phyloP scores from a whole-genome alignment of 1,140 invertebrate species.

The Scylla paramamosain region DNA sequence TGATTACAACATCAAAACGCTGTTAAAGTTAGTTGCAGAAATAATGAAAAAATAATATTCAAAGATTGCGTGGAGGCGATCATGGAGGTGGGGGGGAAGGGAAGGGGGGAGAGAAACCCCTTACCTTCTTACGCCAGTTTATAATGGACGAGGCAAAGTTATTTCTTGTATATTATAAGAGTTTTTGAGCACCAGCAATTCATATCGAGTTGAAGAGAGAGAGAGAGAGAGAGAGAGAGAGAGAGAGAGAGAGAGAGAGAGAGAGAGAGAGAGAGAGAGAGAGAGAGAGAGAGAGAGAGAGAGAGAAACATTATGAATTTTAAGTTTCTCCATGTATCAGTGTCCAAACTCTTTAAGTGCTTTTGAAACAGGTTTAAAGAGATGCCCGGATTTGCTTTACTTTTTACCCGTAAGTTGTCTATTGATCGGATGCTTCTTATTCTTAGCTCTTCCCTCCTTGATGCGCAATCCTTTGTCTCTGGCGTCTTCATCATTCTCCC shows the following conservation, averaged over 20 bases:
- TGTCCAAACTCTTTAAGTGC: not conserved
- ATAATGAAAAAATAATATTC: too few species aligned
- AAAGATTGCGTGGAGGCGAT: not conserved
- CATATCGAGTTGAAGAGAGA: not conserved
- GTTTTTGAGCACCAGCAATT: not conserved
- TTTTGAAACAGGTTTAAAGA: not conserved
- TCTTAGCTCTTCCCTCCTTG: not conserved
- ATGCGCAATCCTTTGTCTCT: not conserved
- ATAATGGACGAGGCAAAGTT: too few species aligned
- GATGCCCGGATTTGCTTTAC: not conserved
- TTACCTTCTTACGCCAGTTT: too few species aligned
- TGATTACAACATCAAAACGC: too few species aligned
- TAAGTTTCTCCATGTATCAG: conserved; percentile 12
- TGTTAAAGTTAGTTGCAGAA: too few species aligned
- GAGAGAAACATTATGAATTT: conserved; percentile 4
- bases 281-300: conserved; percentile 20
- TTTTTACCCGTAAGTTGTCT: not conserved
- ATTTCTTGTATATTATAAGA: too few species aligned
- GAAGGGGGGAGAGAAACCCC: too few species aligned
- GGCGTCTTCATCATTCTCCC: not conserved
- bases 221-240: conserved; percentile 25
- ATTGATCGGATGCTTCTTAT: not conserved
- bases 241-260: not conserved
- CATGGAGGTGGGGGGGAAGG: not conserved
- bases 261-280: conserved; percentile 28